phyloP scores from a whole-genome alignment of 2,113 vertebrate genomes.

The Drymodes brunneopygia region DNA sequence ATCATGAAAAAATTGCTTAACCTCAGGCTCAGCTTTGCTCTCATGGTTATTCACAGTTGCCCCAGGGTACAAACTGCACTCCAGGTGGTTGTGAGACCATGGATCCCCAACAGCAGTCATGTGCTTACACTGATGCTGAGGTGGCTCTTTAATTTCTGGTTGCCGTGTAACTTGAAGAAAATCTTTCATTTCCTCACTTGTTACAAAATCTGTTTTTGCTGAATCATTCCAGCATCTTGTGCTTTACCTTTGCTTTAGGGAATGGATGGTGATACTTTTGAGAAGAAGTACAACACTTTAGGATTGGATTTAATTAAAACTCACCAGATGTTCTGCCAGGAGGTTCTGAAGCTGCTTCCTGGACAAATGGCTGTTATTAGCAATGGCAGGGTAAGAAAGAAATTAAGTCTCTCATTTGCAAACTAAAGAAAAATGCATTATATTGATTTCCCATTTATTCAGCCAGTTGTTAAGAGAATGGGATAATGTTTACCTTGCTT shows the following conservation, averaged over 20 bases:
- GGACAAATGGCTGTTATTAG: conserved; percentile 85
- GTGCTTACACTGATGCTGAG: background rate
- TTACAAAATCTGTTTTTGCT: background rate
- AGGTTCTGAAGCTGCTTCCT: conserved; percentile 84
- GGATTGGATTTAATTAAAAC: conserved; percentile 85
- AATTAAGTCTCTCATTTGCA: background rate
- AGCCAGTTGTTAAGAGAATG: background rate
- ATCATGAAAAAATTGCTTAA: background rate
- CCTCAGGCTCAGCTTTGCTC: background rate
- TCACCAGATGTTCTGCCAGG: conserved; percentile 87
- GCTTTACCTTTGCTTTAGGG: conserved; percentile 72
- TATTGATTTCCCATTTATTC: background rate
- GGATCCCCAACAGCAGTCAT: background rate
- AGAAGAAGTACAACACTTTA: conserved; percentile 94
- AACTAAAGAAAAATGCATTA: background rate
- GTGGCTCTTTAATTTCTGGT: background rate
- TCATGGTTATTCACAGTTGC: background rate
- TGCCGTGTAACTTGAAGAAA: background rate
- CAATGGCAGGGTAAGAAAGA: conserved; percentile 89
- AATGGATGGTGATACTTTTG: conserved; percentile 85
- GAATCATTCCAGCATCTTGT: background rate
- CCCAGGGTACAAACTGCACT: background rate
- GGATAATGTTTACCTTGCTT: background rate
- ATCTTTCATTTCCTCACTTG: background rate
- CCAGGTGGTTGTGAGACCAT: fast-evolving